A percentile compares a stretch with the other conserved stretches of the same genome.
Evolutionary conservation across 2,888 invertebrate species (phyloP).

Genomic region (Sarcophaga rosellei): DNA sequence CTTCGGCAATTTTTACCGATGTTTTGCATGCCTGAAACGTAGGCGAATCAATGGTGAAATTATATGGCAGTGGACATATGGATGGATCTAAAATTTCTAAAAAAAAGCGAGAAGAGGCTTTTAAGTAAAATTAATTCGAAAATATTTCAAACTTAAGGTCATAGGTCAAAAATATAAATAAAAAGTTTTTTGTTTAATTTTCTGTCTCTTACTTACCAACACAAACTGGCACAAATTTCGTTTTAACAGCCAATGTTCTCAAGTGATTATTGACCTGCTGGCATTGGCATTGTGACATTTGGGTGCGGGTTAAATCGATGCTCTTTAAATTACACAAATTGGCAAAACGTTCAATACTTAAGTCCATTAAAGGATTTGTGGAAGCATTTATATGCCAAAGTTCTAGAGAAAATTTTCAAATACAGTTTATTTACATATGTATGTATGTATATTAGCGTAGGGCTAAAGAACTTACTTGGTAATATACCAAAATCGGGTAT

Average conservation of each 20-base stretch:
- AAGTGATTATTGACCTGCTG: constrained; percentile 78
- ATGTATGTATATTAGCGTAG: too few relatives aligned
- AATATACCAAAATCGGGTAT: constrained; percentile 85
- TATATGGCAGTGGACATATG: constrained; percentile 78
- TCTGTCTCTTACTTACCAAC: constrained; percentile 73
- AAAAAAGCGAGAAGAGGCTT: constrained; percentile 30
- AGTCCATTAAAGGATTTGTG: constrained; percentile 82
- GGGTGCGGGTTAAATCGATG: constrained; percentile 82
- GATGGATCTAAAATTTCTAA: constrained; percentile 73
- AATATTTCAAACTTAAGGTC: too few relatives aligned
- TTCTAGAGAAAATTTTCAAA: constrained; percentile 73
- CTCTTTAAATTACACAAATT: constrained; percentile 84
- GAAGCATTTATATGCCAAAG: constrained; percentile 85
- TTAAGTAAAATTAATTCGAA: too few relatives aligned
- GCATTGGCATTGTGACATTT: constrained; percentile 76
- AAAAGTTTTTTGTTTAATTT: background rate
- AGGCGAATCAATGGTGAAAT: constrained; percentile 76
- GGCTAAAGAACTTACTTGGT: constrained; percentile 79
- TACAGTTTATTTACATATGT: too few relatives aligned
- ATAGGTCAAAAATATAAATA: too few relatives aligned
- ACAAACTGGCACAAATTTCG: constrained; percentile 77
- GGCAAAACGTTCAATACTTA: constrained; percentile 83
- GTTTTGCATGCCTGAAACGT: constrained; percentile 74
- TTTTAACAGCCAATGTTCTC: constrained; percentile 74
- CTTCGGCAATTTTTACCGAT: constrained; percentile 73